Evolutionary conservation across 2,113 vertebrate genomes (phyloP).

Genomic region (Xiphorhynchus elegans): DNA sequence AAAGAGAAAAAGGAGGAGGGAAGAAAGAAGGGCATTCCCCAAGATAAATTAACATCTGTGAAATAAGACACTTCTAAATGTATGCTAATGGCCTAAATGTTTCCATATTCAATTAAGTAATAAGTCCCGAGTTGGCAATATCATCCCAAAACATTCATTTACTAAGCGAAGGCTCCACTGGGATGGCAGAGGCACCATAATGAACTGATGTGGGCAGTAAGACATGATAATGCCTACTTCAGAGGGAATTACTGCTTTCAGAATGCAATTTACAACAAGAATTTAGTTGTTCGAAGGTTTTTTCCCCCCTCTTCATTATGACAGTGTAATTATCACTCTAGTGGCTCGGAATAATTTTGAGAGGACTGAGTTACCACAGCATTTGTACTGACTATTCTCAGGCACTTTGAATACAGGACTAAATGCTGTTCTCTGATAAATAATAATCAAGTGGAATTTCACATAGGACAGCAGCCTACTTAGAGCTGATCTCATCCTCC

Average conservation of each 20-base stretch:
- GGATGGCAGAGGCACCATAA: neutral
- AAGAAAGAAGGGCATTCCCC: conserved; percentile 19
- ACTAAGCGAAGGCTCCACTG: neutral
- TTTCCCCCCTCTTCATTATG: conserved; percentile 33
- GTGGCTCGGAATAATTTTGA: conserved; percentile 41
- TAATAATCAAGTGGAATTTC: neutral
- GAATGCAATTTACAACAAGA: conserved; percentile 2
- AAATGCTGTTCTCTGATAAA: conserved; percentile 1
- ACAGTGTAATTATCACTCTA: conserved; percentile 57
- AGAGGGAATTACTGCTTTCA: neutral
- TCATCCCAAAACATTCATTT: conserved; percentile 25
- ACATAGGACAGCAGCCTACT: neutral
- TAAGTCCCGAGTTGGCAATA: neutral
- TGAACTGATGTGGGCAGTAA: neutral
- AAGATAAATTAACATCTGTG: conserved; percentile 59
- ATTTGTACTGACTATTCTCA: conserved; percentile 21
- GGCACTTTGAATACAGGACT: neutral
- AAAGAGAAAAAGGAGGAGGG: neutral
- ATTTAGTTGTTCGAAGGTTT: neutral
- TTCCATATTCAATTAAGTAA: conserved; percentile 51
- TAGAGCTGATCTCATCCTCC: neutral
- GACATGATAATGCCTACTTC: neutral
- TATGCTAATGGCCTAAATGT: conserved; percentile 42
- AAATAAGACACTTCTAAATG: conserved; percentile 23
- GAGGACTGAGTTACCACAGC: conserved; percentile 33